Conservation (phyloP, 2,888 invertebrate genomes). For the Acanthococcus lagerstroemiae region DNA sequence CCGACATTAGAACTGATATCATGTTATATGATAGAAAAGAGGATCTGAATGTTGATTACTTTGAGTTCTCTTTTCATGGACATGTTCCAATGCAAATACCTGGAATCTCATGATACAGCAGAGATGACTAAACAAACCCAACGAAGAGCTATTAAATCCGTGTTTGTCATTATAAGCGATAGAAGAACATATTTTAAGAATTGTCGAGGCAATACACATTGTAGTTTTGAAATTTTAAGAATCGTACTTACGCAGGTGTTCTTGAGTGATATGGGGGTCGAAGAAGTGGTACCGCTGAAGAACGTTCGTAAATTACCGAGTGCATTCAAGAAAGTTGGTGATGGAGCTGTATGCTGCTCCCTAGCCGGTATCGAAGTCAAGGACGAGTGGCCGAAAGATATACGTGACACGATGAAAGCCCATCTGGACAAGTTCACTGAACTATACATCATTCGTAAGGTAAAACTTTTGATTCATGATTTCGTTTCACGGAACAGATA, state of each 20-base stretch:
- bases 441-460: constrained; percentile 48
- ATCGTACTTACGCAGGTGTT: constrained; percentile 44
- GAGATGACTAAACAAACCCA: no score
- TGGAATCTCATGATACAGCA: no score
- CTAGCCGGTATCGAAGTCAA: constrained; percentile 46
- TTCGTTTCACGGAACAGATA: no score
- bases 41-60: no score
- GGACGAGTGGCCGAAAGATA: not conserved
- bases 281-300: constrained; percentile 44
- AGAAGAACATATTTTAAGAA: no score
- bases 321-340: constrained; percentile 44
- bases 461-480: constrained; percentile 36
- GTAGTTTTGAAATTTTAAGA: not conserved
- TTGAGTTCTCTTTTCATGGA: no score
- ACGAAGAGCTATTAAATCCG: no score
- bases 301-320: not conserved
- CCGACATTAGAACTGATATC: no score
- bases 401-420: not conserved
- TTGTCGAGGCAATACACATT: no score
- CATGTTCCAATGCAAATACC: no score
- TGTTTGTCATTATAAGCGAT: no score
- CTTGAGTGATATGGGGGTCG: constrained; percentile 55
- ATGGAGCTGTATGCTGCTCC: constrained; percentile 56
- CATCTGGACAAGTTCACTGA: not conserved
- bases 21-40: no score